Base-by-base conservation (phyloP, 2,888 invertebrate genomes). In the Cacoxenus indagator region DNA sequence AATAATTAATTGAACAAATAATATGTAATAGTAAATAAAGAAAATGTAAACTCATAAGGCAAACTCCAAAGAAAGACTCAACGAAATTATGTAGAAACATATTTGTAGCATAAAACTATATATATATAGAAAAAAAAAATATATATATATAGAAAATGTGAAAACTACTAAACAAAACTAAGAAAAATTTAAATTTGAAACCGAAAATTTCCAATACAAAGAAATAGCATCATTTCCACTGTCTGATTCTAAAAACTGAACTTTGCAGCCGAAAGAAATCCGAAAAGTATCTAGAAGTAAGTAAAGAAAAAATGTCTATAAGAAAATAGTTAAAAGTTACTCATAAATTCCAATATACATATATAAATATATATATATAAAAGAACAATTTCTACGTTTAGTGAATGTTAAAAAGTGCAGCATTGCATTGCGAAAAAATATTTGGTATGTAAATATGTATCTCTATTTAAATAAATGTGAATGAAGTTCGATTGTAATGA, bases 31-130 rank as follows among this genome's bases (percentile, higher is more conserved):
- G 65, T 54, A 69, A 64, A 66, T 62, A 59, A n/a, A 73, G 67
- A 59, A 54, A 48, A 71, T 43, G 17, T 57, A 67, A 59, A 67
- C 17, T 51, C 19, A 19, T 79, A 79, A 82, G 82, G 82, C 66
- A 81, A 68, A 78, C 81, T 81, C 76, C 65, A 77, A 82, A 76
- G 65, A 61, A 82, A 83, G 83, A 76, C 84, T 81, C 81, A 77
- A 74, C 62, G 67, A 78, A 76, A 75, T 70, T 75, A 75, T 75
- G 74, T 75, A 82, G 78, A 77, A 78, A 73, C 78, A 77, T 82
- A 76, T 82, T 75, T 83, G 75, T 83, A 84, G 78, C 67, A 67
- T 67, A 76, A 76, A 76, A 75, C 73, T 77, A 76, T 73, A 73
- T 73, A 73, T 73, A 69, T 75, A 68, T 64, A 64, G 19, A 55